Conservation (phyloP, 2,888 invertebrate genomes). For the Calephelis perditalis region DNA sequence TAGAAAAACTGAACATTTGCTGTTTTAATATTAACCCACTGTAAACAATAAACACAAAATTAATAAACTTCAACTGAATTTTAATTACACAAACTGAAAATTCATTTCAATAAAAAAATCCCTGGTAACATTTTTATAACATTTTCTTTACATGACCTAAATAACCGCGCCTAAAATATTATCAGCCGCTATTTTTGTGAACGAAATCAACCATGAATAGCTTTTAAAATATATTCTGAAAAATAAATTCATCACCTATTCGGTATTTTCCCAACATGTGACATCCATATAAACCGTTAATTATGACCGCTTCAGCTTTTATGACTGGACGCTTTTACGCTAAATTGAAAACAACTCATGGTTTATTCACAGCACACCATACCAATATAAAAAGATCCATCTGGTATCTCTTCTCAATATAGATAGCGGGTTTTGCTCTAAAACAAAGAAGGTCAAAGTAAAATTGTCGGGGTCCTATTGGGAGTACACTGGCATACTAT, state of each 20-base stretch:
- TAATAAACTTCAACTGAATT: too few relatives aligned
- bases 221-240: background rate
- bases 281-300: slow-evolving; percentile 43
- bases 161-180: too few relatives aligned
- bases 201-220: too few relatives aligned
- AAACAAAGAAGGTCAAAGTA: slow-evolving; percentile 34
- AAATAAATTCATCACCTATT: slow-evolving; percentile 1
- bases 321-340: slow-evolving; percentile 72
- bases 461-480: slow-evolving; percentile 31
- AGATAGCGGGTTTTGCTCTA: slow-evolving; percentile 15
- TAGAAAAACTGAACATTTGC: too few relatives aligned
- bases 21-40: too few relatives aligned
- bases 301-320: slow-evolving; percentile 60
- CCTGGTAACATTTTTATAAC: too few relatives aligned
- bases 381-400: slow-evolving; percentile 49
- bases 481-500: slow-evolving; percentile 20
- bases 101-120: too few relatives aligned
- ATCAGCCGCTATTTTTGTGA: too few relatives aligned
- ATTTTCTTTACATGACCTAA: too few relatives aligned
- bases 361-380: slow-evolving; percentile 63
- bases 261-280: slow-evolving; percentile 14
- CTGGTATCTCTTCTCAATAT: slow-evolving; percentile 38
- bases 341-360: slow-evolving; percentile 76
- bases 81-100: too few relatives aligned
- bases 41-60: too few relatives aligned